These are phyloP conservation scores for Adelphocoris suturalis DNA, from an alignment of 2,888 invertebrate genomes.

Conservation along the genomic window DNA sequence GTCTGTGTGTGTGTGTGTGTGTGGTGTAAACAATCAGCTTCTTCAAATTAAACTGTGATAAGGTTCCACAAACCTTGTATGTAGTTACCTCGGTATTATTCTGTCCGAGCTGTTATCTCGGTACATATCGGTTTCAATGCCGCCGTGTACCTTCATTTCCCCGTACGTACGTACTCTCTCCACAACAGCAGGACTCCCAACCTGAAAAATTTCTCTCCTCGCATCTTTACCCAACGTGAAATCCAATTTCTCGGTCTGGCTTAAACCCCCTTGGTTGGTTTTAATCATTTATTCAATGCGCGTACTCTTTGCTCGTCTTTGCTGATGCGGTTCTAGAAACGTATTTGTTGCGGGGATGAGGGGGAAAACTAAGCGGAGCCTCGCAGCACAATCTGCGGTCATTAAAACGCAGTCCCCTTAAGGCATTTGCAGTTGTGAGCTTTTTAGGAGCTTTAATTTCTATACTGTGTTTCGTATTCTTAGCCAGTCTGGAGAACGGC, in stretches of 20 bases:
- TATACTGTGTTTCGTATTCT: constrained; percentile 61
- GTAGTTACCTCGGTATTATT: constrained; percentile 8
- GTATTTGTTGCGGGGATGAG: not conserved
- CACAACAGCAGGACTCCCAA: not conserved
- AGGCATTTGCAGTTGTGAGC: constrained; percentile 25
- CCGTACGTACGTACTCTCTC: not conserved
- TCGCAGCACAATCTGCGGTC: constrained; percentile 11
- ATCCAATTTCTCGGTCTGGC: constrained; percentile 24
- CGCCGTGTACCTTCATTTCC: not conserved
- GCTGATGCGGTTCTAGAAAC: not conserved
- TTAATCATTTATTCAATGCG: constrained; percentile 35
- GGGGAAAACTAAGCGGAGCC: not conserved
- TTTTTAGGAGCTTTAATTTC: constrained; percentile 66
- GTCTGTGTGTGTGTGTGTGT: no score
- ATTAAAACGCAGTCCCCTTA: constrained; percentile 49
- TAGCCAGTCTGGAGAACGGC: not conserved
- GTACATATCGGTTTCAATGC: not conserved
- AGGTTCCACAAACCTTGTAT: not conserved
- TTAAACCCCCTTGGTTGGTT: not conserved
- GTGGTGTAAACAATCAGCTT: no score
- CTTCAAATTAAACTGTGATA: no score
- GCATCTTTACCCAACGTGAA: not conserved
- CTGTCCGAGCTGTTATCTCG: not conserved
- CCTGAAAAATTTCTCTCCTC: no score
- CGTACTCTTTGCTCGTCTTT: constrained; percentile 24